Evolutionary conservation across 2,113 vertebrate species (phyloP).

Genomic region (Pardalotus punctatus): DNA sequence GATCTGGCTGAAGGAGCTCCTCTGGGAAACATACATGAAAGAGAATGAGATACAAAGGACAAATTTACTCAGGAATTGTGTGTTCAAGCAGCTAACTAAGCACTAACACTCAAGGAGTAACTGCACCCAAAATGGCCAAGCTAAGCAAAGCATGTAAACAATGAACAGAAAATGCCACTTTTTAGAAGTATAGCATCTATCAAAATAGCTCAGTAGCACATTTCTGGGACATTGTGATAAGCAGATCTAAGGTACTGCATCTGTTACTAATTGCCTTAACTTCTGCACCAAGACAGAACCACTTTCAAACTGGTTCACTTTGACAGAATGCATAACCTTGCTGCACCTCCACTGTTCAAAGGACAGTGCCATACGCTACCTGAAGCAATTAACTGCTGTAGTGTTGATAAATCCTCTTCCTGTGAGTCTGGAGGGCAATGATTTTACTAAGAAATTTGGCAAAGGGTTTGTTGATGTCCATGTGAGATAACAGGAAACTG

Average conservation of each 20-base stretch:
- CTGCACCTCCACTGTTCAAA: background rate
- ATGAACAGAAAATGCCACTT: background rate
- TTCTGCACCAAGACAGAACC: background rate
- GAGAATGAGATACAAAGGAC: slow-evolving; percentile 45
- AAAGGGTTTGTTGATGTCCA: slow-evolving; percentile 13
- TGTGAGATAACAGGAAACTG: slow-evolving; percentile 21
- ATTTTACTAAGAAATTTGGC: slow-evolving; percentile 33
- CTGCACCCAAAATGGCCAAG: background rate
- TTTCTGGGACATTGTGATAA: background rate
- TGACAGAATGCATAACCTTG: background rate
- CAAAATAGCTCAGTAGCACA: background rate
- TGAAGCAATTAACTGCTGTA: slow-evolving; percentile 28
- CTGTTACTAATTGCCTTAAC: background rate
- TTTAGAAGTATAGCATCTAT: background rate
- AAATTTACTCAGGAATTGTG: slow-evolving; percentile 47
- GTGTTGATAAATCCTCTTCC: slow-evolving; percentile 28
- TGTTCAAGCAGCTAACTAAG: slow-evolving; percentile 44
- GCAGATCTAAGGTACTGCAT: background rate
- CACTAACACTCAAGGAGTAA: background rate
- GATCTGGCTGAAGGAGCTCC: slow-evolving; percentile 46
- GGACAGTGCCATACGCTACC: background rate
- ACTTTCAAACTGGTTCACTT: background rate
- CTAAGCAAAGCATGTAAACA: background rate
- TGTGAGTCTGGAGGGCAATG: background rate
- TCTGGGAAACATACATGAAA: slow-evolving; percentile 44